Base-by-base conservation (phyloP, 1,140 invertebrate genomes). In the Drosophila orosa region DNA sequence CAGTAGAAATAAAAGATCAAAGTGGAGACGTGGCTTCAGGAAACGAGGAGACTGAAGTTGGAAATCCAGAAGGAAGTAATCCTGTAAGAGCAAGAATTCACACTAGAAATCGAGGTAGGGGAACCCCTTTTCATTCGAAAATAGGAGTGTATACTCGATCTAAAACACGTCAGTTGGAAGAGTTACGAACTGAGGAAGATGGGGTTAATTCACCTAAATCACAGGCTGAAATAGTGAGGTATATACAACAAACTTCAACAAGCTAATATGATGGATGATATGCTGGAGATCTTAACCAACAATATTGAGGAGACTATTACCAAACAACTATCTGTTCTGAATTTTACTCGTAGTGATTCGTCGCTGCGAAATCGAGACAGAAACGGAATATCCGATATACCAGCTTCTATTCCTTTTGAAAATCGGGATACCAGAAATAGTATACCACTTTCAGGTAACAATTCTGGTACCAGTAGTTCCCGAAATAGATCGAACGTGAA, bases 241-340 rank as follows among this genome's bases (percentile, higher is more conserved):
- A 9, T 40, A 40, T 40, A 4, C 39, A 40, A 48, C 22, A 48
- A 27, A 1, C 24, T 25, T 15, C 22, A 48, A n/a, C 9, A 25
- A 27, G 45, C 15, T 10, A 25, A 25, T 10, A 48, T 48, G 45
- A 48, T 48, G 45, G 45, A 25, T 24, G 45, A 48, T 45, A 45
- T 45, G 44, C 24, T 45, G 24, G 22, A 45, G 22, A 45, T 25
- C 22, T 24, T 24, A n/a, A 15, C 13, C 5, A 19, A 17, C 9
- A 45, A 45, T 10, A 45, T 45, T 22, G 12, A 44, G 1, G 12
- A 44, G 3, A 12, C 12, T 12, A 42, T 42, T 19, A 24, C 12
- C 10, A 24, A 13, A 13, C 12, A 24, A 13, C 15, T 48, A 12
- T 9, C 5, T n/a, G 9, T 13, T 48, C 5, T 48, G 24, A 48